A percentile compares a stretch with the other conserved stretches of the same genome.
Evolutionary conservation across 2,113 vertebrate species (phyloP).

Genomic region (Sclerurus mexicanus): DNA sequence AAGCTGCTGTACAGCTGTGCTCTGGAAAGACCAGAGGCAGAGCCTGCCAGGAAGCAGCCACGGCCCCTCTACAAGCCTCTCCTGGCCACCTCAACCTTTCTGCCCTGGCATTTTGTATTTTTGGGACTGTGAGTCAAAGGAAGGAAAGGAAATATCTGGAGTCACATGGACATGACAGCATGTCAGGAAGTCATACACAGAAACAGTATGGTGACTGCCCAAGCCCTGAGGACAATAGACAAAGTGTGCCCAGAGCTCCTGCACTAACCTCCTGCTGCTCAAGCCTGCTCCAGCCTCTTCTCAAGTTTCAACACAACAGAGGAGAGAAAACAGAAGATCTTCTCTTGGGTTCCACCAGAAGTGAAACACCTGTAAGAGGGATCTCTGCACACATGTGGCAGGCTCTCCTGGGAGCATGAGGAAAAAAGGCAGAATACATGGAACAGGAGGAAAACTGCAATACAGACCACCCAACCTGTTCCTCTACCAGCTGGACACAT

Average conservation of each 20-base stretch:
- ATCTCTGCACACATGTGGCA: neutral
- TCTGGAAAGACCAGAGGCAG: neutral
- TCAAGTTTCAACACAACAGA: neutral
- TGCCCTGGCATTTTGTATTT: neutral
- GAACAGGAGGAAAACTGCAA: neutral
- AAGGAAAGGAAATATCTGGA: neutral
- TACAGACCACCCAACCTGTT: neutral
- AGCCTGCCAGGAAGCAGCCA: neutral
- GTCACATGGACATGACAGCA: neutral
- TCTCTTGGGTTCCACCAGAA: neutral
- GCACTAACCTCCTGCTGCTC: neutral
- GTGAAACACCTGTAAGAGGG: neutral
- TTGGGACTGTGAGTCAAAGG: neutral
- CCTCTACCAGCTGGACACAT: neutral
- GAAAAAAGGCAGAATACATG: neutral
- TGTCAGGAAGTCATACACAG: neutral
- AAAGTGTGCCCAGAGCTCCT: neutral
- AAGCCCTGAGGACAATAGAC: neutral
- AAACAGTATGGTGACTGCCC: neutral
- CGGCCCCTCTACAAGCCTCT: neutral
- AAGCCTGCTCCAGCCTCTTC: neutral
- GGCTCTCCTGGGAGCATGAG: neutral
- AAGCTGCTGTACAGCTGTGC: accelerated
- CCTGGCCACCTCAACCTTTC: neutral
- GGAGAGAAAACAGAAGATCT: neutral